Conservation (phyloP, 2,113 vertebrate species). For the Pogona vitticeps region DNA sequence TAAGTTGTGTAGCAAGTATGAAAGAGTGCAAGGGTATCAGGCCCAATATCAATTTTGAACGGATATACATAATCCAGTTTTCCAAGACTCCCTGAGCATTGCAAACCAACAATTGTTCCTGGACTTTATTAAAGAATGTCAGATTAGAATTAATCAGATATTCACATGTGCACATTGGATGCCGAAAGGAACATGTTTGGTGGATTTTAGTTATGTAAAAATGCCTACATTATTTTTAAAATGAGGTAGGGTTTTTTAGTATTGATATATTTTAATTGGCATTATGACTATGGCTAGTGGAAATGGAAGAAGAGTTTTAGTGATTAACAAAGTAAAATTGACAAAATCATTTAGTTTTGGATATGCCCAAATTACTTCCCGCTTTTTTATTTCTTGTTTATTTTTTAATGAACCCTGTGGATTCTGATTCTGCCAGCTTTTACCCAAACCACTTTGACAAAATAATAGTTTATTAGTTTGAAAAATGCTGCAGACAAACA, state of each 20-base stretch:
- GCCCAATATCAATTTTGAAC: too few species aligned
- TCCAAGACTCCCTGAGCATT: neutral
- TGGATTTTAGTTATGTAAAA: neutral
- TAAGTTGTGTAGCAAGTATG: too few species aligned
- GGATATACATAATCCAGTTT: too few species aligned
- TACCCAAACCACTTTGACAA: neutral
- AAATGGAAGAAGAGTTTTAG: neutral
- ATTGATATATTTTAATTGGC: neutral
- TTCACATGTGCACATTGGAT: too few species aligned
- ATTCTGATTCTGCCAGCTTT: neutral
- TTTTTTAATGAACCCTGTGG: neutral
- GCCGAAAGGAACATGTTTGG: too few species aligned
- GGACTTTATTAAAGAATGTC: neutral
- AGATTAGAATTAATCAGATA: too few species aligned
- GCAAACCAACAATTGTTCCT: neutral
- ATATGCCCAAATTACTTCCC: neutral
- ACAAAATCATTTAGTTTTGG: neutral
- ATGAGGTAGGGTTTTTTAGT: neutral
- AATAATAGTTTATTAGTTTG: too few species aligned
- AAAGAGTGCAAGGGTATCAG: too few species aligned
- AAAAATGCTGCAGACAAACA: neutral
- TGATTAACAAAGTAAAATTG: neutral
- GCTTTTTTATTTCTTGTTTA: neutral
- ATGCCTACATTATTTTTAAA: neutral
- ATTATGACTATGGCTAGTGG: neutral